These are phyloP conservation scores for Silurus meridionalis DNA, from an alignment of 2,113 vertebrate genomes.

Conservation along the genomic window DNA sequence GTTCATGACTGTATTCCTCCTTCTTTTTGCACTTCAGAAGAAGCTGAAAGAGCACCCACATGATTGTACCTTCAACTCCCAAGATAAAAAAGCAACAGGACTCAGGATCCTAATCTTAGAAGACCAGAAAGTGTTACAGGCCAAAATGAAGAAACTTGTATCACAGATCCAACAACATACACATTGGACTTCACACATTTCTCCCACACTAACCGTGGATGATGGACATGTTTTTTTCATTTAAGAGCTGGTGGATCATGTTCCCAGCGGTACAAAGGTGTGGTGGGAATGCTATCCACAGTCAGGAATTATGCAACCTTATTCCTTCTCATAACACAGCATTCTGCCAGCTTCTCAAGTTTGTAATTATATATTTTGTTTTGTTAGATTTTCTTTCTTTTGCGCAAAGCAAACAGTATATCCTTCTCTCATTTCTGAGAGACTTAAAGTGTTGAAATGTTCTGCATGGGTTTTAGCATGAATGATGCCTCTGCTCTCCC, in stretches of 20 bases:
- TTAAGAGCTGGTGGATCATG: not conserved
- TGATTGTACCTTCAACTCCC: conserved; percentile 58
- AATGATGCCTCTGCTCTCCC: conserved; percentile 59
- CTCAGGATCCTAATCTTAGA: conserved; percentile 48
- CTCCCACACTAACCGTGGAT: not conserved
- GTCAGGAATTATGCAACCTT: conserved; percentile 15
- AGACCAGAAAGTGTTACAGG: conserved; percentile 49
- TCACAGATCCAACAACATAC: not conserved
- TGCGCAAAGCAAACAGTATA: conserved; percentile 6
- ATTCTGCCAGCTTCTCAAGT: conserved; percentile 8
- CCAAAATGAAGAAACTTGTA: not conserved
- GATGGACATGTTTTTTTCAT: not conserved
- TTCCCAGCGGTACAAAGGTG: conserved; percentile 9
- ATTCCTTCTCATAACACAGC: conserved; percentile 13
- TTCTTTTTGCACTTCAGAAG: conserved; percentile 59
- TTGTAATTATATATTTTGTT: conserved; percentile 29
- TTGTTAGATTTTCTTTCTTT: conserved; percentile 6
- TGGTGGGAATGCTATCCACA: conserved; percentile 19
- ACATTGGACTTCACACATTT: not conserved
- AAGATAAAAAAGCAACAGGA: conserved; percentile 48
- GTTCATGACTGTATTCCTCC: conserved; percentile 34
- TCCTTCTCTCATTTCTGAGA: conserved; percentile 16
- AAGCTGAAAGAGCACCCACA: conserved; percentile 69
- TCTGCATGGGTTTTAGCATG: conserved; percentile 67
- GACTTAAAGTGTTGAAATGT: conserved; percentile 36